Evolutionary conservation across 2,888 invertebrate genomes (phyloP), one percentile per base, ranked within the genome.

Genomic region (Ennomos erosarius): DNA sequence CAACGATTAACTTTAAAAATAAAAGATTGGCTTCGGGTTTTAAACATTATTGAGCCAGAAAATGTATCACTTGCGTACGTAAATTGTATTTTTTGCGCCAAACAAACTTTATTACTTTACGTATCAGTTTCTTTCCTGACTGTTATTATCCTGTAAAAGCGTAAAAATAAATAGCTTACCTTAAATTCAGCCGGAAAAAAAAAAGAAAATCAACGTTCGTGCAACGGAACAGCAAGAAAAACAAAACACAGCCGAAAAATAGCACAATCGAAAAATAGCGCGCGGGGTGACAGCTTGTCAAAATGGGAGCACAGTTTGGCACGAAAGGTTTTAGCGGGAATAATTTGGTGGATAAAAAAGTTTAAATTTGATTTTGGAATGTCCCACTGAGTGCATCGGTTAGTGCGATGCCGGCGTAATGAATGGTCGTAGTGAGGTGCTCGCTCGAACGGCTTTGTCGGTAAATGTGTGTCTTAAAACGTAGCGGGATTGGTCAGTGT

Each of bases 351-450:
- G 55, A 59, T 65, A 62, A 60, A 58, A 57, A 57, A 62, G 50
- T 65, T 66, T 62, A 50, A 58, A 62, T 64, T 65, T 66, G 47
- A 62, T 59, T 64, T 62, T 64, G 65, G 61, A 58, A 55, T 66
- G 64, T 84, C 85, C 83, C 80, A 81, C 85, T 79, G 82, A 81
- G 82, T 87, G 87, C 87, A 86, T 87, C 84, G 85, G 81, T 79
- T 78, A 76, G 78, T 82, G 79, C 82, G 84, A 79, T 81, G 83
- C 81, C 79, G 77, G 71, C 73, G 88, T 87, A 88, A 88, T 88
- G 90, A 91, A 90, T 90, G 91, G 85, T 65, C 71, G 81, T 84
- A 85, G 88, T 85, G 85, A 84, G 87, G 87, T 85, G 85, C 85
- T 78, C 77, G 80, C 81, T 82, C 82, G 82, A 84, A 74, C 84